phyloP scores from a whole-genome alignment of 37 sponge, comb jelly and placozoan species.

The Agelas oroides region DNA sequence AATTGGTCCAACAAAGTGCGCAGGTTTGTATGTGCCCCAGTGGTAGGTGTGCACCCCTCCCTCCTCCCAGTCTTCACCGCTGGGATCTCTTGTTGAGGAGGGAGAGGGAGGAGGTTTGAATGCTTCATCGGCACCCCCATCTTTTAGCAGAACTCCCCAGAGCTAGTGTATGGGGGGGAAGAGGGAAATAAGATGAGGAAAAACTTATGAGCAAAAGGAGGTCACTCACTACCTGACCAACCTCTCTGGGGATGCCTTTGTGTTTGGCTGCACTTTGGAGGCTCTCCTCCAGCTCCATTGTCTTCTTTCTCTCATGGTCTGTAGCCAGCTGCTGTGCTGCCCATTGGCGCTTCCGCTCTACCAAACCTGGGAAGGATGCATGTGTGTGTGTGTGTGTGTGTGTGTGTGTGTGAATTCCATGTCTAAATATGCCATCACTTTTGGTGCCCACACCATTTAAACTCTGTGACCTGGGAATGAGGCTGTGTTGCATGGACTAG shows the following conservation, averaged over 20 bases:
- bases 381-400: no score
- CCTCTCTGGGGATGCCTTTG: constrained; percentile 8
- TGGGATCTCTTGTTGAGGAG: neutral
- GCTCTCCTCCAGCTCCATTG: constrained; percentile 19
- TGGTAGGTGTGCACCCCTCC: neutral
- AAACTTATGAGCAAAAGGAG: no score
- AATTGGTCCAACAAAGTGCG: constrained; percentile 42
- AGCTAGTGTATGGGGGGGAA: no score
- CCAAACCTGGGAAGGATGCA: neutral
- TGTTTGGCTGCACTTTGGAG: neutral
- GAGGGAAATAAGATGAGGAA: no score
- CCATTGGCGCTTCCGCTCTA: neutral
- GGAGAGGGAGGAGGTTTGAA: neutral
- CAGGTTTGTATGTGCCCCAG: constrained; percentile 10
- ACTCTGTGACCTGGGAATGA: no score
- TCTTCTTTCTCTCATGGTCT: constrained; percentile 15
- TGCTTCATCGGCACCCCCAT: neutral
- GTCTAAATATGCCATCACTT: no score
- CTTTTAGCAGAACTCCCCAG: no score
- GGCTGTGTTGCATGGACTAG: no score
- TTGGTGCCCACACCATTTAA: no score
- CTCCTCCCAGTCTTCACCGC: neutral
- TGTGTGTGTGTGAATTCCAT: no score
- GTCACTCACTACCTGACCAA: no score
- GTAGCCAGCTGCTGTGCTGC: neutral